These are phyloP conservation scores for Dryobates pubescens DNA, from an alignment of 2,797 vertebrate species.

Conservation along the genomic window DNA sequence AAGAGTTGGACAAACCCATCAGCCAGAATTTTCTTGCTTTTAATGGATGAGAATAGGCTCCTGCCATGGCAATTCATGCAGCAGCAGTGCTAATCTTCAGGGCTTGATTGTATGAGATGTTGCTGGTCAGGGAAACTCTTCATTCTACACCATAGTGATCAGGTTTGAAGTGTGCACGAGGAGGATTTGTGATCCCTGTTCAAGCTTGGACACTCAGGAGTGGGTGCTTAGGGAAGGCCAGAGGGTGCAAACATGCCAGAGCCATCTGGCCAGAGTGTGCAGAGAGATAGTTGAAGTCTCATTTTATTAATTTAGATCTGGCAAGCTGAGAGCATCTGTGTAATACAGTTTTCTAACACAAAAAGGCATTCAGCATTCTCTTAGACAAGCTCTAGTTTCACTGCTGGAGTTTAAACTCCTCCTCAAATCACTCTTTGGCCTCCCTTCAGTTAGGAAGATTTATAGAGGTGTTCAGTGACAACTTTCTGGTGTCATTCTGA, in stretches of 20 bases:
- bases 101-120: neutral
- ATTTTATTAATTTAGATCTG: neutral
- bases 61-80: neutral
- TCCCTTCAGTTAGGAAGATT: neutral
- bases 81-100: neutral
- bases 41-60: neutral
- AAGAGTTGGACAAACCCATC: neutral
- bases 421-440: neutral
- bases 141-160: rapidly evolving
- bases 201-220: neutral
- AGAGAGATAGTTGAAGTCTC: neutral
- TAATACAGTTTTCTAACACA: neutral
- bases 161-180: rapidly evolving
- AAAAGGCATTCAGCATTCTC: neutral
- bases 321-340: neutral
- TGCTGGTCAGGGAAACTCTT: neutral
- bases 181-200: neutral
- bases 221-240: neutral
- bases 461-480: neutral
- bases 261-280: neutral
- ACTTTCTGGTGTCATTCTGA: neutral
- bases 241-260: neutral
- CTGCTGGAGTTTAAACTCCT: constrained; percentile 10
- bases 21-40: neutral
- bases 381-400: neutral